phyloP scores from a whole-genome alignment of 2,888 invertebrate species.

The Oligia fasciuncula region DNA sequence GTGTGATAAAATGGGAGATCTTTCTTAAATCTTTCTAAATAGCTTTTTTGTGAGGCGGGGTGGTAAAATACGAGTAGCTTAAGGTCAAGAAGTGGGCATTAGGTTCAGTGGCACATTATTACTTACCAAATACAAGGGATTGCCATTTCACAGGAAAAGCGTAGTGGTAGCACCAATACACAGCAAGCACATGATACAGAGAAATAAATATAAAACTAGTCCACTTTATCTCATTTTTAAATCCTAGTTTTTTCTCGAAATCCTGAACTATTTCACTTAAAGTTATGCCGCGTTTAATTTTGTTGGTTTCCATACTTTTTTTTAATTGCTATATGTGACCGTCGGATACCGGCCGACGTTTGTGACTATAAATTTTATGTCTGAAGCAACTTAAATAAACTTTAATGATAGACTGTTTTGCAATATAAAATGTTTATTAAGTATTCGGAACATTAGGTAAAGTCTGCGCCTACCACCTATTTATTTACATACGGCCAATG shows the following conservation, averaged over 20 bases:
- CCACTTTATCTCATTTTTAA: slow-evolving; percentile 87
- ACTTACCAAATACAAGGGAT: slow-evolving; percentile 82
- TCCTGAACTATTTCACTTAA: slow-evolving; percentile 77
- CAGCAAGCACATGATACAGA: slow-evolving; percentile 81
- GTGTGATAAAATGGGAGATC: slow-evolving; percentile 28
- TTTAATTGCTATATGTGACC: slow-evolving; percentile 29
- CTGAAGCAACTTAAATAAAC: slow-evolving; percentile 38
- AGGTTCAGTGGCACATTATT: background rate
- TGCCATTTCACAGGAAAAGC: slow-evolving; percentile 86
- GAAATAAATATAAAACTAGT: slow-evolving; percentile 78
- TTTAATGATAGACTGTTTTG: slow-evolving; percentile 23
- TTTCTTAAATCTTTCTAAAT: slow-evolving; percentile 40
- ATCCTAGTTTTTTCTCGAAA: slow-evolving; percentile 83
- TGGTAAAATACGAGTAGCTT: background rate
- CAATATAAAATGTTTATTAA: slow-evolving; percentile 33
- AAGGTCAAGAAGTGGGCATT: slow-evolving; percentile 19
- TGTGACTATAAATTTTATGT: slow-evolving; percentile 42
- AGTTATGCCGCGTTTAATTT: slow-evolving; percentile 66
- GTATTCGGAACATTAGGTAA: slow-evolving; percentile 49
- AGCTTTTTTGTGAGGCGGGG: slow-evolving; percentile 12
- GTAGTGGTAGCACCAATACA: slow-evolving; percentile 84
- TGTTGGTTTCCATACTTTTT: slow-evolving; percentile 57
- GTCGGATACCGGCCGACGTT: slow-evolving; percentile 23
- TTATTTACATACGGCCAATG: slow-evolving; percentile 9
- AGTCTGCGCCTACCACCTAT: background rate